Evolutionary conservation across 2,797 vertebrate species (phyloP).

Genomic region (Sebastes flavidus): DNA sequence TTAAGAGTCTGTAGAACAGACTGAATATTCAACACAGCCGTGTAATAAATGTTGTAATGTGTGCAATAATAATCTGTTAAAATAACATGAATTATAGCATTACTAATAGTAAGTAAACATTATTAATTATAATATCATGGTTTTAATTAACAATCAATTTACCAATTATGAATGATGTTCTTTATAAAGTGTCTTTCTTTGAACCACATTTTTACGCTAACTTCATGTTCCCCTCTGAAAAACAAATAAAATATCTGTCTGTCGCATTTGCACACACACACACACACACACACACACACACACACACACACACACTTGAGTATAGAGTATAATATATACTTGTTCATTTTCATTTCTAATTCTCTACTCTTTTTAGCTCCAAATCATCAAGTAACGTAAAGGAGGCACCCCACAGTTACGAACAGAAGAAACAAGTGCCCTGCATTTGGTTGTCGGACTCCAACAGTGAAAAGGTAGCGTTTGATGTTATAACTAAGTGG

Average conservation of each 20-base stretch:
- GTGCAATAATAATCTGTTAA: no score
- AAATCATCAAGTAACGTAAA: constrained; percentile 79
- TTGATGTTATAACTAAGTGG: background rate
- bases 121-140: no score
- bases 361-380: background rate
- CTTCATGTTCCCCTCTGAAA: background rate
- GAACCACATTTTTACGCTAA: background rate
- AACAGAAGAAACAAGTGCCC: constrained; percentile 84
- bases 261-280: no score
- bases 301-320: background rate
- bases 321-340: background rate
- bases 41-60: no score
- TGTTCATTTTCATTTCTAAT: background rate
- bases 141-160: no score
- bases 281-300: no score
- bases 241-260: background rate
- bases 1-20: no score
- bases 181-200: background rate
- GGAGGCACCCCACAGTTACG: constrained; percentile 75
- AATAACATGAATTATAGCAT: no score
- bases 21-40: no score
- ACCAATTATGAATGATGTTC: no score
- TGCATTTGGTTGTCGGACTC: constrained; percentile 91
- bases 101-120: no score
- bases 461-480: constrained; percentile 84